Percentiles rank a stretch among this genome's conserved stretches.
phyloP scores from a whole-genome alignment of 2,113 vertebrate genomes.

The Rhynchopsitta pachyrhyncha region DNA sequence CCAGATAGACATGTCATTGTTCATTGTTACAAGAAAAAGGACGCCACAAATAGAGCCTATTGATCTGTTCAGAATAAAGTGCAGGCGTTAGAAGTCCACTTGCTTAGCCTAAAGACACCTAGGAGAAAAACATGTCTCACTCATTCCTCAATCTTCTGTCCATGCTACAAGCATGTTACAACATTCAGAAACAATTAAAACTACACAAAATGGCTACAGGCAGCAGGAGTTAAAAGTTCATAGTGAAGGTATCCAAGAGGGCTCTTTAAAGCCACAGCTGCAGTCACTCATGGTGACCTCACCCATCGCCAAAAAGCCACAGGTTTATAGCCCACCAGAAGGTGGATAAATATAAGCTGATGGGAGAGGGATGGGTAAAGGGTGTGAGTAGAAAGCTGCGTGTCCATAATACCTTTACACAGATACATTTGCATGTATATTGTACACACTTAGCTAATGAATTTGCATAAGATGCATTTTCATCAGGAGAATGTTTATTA shows the following conservation, averaged over 20 bases:
- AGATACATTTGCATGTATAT: not conserved
- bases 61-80: not conserved
- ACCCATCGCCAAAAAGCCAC: not conserved
- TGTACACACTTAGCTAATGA: not conserved
- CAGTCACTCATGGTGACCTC: not conserved
- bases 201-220: not conserved
- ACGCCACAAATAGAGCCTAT: accelerated
- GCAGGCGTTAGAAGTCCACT: not conserved
- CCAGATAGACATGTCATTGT: not conserved
- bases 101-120: not conserved
- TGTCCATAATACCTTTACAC: not conserved
- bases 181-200: not conserved
- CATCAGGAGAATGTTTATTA: not conserved
- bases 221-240: not conserved
- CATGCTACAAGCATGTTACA: not conserved
- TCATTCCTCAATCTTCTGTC: not conserved
- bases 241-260: not conserved
- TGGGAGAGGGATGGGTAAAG: accelerated
- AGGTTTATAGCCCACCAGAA: not conserved
- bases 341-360: not conserved
- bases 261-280: not conserved
- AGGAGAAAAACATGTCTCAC: not conserved
- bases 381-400: not conserved
- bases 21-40: not conserved
- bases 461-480: not conserved